Evolutionary conservation across 2,797 vertebrate species (phyloP).

Genomic region (Lophotriccus pileatus): DNA sequence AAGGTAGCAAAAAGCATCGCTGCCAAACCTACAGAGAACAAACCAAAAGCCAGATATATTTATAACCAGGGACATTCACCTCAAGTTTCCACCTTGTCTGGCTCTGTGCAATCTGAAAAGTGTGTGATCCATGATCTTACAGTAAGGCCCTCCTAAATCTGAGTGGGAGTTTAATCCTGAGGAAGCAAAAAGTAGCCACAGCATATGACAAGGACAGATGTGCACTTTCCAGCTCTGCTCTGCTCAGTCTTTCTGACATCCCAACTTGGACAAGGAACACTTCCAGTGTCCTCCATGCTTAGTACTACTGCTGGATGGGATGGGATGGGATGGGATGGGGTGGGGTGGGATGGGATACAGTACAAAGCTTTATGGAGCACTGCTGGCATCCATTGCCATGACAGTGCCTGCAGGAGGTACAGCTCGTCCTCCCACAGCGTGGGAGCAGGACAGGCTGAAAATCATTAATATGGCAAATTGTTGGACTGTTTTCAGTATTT

Average conservation of each 20-base stretch:
- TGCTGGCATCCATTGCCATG: accelerated
- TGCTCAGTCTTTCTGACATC: neutral
- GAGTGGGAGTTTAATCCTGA: neutral
- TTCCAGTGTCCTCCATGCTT: neutral
- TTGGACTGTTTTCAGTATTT: neutral
- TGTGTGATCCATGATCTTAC: neutral
- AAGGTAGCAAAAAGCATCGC: neutral
- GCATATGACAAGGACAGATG: accelerated
- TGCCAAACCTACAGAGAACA: neutral
- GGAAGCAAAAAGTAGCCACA: neutral
- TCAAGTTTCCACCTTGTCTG: accelerated
- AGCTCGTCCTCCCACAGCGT: neutral
- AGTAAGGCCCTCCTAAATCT: neutral
- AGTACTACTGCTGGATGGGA: neutral
- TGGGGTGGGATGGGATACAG: accelerated
- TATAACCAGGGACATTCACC: neutral
- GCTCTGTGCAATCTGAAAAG: neutral
- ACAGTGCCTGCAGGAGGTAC: accelerated
- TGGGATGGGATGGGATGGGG: neutral
- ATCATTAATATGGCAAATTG: neutral
- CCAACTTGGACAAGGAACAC: accelerated
- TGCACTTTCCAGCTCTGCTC: neutral
- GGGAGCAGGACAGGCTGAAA: neutral
- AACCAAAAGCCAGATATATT: neutral
- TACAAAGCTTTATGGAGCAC: neutral